Evolutionary conservation across 1,140 invertebrate species (phyloP), one percentile per base, ranked within the genome.

Genomic region (Hyphantria cunea): DNA sequence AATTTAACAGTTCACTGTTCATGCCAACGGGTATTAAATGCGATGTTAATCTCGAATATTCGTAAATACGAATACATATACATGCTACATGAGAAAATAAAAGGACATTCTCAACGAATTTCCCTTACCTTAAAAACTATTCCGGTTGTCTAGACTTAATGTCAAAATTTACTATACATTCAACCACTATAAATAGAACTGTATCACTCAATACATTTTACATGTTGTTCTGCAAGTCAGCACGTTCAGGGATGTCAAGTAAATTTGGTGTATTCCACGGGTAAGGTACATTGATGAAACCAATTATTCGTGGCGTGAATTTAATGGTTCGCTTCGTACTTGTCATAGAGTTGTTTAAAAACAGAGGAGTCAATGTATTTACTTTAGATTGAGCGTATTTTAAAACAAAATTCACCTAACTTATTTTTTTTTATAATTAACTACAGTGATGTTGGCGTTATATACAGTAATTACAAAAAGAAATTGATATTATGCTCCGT

Each of bases 241-340:
- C 17, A 17, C 25, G 8, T 64, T 45, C n/a, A 32, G 5, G 14
- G 34, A 56, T 61, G 39, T 61, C 59, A 58, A 59, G 41, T 52
- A 64, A 65, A 15, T 49, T 48, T 62, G 68, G 60, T 58, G 55
- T 58, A 49, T 49, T 56, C n/a, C 50, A 48, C 61, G 42, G 32
- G 51, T 63, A 65, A 47, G 34, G 59, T 69, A 62, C 68, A 50
- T 64, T 70, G 64, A 76, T 73, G 68, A 68, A 73, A 76, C 67
- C 65, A 76, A 76, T 76, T 76, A 76, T 67, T 66, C 53, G 65
- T 66, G 59, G 70, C 65, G 70, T 68, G 67, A 76, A 76, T 76
- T 72, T 66, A 76, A 54, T 72, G 70, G 65, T 61, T 31, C 49
- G 17, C 55, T 58, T 58, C 55, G 55, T 58, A 48, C 55, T 58